These are phyloP conservation scores for Teleiodes luculella DNA, from an alignment of 2,888 invertebrate species.

Conservation along the genomic window DNA sequence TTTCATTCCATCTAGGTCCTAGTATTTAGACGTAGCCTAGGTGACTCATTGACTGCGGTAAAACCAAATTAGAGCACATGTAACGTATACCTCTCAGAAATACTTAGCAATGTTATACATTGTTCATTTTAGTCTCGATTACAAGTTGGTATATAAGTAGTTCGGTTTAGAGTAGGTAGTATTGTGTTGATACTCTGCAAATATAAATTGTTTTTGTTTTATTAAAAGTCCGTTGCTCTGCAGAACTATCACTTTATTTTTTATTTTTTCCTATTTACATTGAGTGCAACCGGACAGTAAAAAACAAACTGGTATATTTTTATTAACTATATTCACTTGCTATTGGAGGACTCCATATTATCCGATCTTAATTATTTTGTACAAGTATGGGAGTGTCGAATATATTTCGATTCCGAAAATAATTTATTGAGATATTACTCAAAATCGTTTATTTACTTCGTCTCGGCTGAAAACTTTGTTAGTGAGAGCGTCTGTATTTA, in stretches of 20 bases:
- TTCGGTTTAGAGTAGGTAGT: neutral
- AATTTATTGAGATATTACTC: too few species aligned
- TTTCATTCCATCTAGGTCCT: neutral
- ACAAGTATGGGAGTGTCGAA: too few species aligned
- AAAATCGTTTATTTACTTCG: too few species aligned
- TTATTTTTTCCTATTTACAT: neutral
- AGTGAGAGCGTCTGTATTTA: too few species aligned
- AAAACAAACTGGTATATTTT: neutral
- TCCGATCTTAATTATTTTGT: neutral
- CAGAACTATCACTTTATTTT: slow-evolving; percentile 33
- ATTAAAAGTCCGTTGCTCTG: slow-evolving; percentile 24
- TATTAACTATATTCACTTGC: too few species aligned
- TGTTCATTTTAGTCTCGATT: too few species aligned
- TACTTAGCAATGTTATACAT: neutral
- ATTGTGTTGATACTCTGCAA: neutral
- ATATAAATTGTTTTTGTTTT: neutral
- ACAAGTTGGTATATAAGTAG: neutral
- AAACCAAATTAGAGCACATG: neutral
- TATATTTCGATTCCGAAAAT: too few species aligned
- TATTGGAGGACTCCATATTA: too few species aligned
- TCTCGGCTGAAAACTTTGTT: too few species aligned
- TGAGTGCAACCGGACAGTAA: neutral
- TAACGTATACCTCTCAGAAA: slow-evolving; percentile 4
- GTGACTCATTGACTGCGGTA: neutral
- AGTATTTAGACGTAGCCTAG: neutral